Conservation (phyloP, 2,888 invertebrate genomes). For the Dinocampus coccinellae region DNA sequence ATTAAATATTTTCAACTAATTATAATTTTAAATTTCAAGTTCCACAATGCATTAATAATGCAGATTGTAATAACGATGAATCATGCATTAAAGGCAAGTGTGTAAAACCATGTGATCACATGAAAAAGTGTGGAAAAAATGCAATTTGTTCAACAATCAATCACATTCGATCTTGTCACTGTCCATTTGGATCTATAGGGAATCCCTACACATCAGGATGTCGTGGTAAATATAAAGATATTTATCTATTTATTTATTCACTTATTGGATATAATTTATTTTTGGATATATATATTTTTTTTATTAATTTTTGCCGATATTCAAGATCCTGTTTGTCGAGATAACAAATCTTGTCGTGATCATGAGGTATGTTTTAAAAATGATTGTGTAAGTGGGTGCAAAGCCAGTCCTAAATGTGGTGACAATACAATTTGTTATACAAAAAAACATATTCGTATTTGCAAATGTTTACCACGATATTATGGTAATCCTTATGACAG, state of each 20-base stretch:
- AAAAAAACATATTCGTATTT: neutral
- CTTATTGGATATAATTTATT: too few species aligned
- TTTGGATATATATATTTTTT: too few species aligned
- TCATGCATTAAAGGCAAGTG: neutral
- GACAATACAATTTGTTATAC: neutral
- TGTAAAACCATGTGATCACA: neutral
- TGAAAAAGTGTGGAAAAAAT: neutral
- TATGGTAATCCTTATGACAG: neutral
- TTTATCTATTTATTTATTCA: too few species aligned
- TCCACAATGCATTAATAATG: neutral
- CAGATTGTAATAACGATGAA: neutral
- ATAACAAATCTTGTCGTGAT: too few species aligned
- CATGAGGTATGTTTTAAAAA: too few species aligned
- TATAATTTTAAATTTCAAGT: too few species aligned
- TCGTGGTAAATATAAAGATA: neutral
- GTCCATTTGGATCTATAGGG: neutral
- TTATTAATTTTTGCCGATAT: too few species aligned
- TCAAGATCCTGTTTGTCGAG: too few species aligned
- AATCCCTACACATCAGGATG: neutral
- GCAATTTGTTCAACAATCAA: neutral
- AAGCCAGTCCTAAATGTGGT: neutral
- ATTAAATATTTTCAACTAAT: too few species aligned
- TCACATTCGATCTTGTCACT: neutral
- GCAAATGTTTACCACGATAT: neutral
- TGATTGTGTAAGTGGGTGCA: neutral